Base-by-base conservation (phyloP, 2,797 vertebrate genomes). In the Tenualosa ilisha region DNA sequence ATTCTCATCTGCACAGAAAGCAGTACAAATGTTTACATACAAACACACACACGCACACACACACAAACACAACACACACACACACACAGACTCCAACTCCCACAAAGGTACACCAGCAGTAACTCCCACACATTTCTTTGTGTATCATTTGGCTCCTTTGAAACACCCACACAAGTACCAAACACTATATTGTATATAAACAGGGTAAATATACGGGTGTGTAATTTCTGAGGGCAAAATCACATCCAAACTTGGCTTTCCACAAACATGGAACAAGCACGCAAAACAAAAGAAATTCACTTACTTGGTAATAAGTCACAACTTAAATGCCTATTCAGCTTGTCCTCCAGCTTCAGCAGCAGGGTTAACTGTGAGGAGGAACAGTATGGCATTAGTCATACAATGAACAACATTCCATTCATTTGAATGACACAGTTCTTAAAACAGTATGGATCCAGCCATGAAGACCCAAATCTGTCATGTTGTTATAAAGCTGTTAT, bases 261-360 rank as follows among this genome's bases (percentile, higher is more conserved):
- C 63, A 65, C 24, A 72, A 40, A 37, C 15, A 40, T 72, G 65
- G 12, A 12, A 37, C 12, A 13, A 4, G 63, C 24, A 75, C 5
- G 20, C 2, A 43, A 43, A 17, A 40, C 8, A 43, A 22, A 13
- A n/a, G 2, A 79, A 83, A 61, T 3, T 49, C 75, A 94, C 96
- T 95, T 91, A 96, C 96, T 97, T 91, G 97, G 97, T 96, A 98
- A 96, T 90, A 98, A 94, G 92, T 99, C 98, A 93, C 98, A 99
- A 96, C 98, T 99, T 93, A 99, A 92, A 92, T 99, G 98, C 91
- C 98, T 95, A 93, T 99, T 99, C 92, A 99, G 88, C 91, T 99
- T 99, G 94, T 99, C 98, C 93, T 99, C 98, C 86, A 99, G 97
- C 93, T 99, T 99, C 92, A 99, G 94, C 91, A 99, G 93, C 92